Evolutionary conservation across 1,140 invertebrate genomes (phyloP).

Genomic region (Varroa destructor): DNA sequence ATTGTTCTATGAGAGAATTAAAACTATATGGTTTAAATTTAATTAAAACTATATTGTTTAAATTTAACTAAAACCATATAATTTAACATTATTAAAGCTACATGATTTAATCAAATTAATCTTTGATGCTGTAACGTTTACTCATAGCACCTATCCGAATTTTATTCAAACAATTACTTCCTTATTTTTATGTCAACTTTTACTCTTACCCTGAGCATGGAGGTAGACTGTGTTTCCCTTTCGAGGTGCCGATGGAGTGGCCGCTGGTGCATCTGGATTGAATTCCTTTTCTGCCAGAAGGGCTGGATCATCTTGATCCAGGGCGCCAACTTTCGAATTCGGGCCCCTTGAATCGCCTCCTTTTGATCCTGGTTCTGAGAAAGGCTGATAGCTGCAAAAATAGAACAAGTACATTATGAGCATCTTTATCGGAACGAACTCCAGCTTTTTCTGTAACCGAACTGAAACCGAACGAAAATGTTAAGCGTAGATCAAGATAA

Average conservation of each 20-base stretch:
- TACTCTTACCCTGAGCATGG: neutral
- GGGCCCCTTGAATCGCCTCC: neutral
- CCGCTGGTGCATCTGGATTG: neutral
- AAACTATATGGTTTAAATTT: too few species aligned
- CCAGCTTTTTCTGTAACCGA: too few species aligned
- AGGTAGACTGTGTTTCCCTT: conserved; percentile 25
- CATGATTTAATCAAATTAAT: neutral
- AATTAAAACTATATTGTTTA: too few species aligned
- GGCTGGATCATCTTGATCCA: conserved; percentile 20
- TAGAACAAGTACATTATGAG: too few species aligned
- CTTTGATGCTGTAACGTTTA: neutral
- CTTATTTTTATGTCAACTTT: neutral
- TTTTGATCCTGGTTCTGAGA: conserved; percentile 2
- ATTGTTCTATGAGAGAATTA: too few species aligned
- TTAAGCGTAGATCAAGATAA: too few species aligned
- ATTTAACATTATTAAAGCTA: too few species aligned
- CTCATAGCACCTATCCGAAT: too few species aligned
- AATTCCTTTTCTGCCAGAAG: conserved; percentile 18
- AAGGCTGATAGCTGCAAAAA: conserved; percentile 5
- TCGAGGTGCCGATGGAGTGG: conserved; percentile 7
- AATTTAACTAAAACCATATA: too few species aligned
- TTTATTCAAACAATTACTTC: too few species aligned
- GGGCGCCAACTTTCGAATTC: conserved; percentile 11
- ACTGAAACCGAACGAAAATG: too few species aligned
- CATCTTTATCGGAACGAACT: too few species aligned